Base-by-base conservation (phyloP, 2,888 invertebrate genomes). In the Dryobotodes eremita region DNA sequence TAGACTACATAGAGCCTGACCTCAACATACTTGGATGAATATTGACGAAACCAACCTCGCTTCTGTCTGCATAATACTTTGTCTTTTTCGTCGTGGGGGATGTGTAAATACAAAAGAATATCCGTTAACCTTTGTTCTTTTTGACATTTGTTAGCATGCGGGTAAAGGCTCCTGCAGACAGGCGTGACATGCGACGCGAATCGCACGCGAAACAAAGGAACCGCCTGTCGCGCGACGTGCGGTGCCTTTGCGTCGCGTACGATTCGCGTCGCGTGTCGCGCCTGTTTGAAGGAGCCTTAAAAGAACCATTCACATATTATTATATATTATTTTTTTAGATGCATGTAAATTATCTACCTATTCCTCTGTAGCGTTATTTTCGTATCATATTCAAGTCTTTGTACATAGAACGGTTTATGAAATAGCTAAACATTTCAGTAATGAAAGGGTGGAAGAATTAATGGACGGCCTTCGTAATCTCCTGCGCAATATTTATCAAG, bases 401-500 rank as follows among this genome's bases (percentile, higher is more conserved):
- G 42, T 6, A 42, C 23, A 13, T 23, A 48, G 20, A 20, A 71
- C 20, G 8, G 48, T 68, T 82, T 62, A 31, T 83, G 31, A 64
- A 83, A 83, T 57, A 83, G 23, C 26, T 62, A 46, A 48, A 31
- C 11, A 46, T 71, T 64, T 50, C 36, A 59, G 42, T 68, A 50
- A 59, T 61, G 68, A 83, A 68, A 71, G 50, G 46, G 62, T 69
- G 26, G 62, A 61, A 50, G 62, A 83, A 70, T 62, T 50, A 66
- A 73, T 62, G 26, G 13, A 15, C 23, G 70, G 57, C 50, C 50
- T 61, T 71, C 61, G 66, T 84, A 68, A 84, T 84, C 59, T 68
- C 59, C 53, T 64, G 59, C 68, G 62, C 75, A 75, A 83, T 64
- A 82, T 77, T 77, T 74, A 77, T 74, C 66, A 74, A 74, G 82